Evolutionary conservation across 1,140 invertebrate genomes (phyloP), one percentile per base, ranked within the genome.

Genomic region (Leptopilina boulardi): DNA sequence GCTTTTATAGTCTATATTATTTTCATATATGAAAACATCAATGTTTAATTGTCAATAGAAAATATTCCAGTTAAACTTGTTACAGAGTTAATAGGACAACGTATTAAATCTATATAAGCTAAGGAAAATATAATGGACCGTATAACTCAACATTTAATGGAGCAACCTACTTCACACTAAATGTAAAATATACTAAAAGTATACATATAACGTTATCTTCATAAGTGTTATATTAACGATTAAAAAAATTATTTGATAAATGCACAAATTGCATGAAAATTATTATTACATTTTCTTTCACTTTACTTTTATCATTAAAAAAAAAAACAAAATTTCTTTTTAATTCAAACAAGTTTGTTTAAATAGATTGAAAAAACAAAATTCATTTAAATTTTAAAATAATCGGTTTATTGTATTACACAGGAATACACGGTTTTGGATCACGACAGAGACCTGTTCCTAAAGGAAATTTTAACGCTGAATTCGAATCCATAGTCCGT

Each of bases 81-180:
- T 66, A 3, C 23, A 23, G n/a, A n/a, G 5, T 38, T 66, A 66
- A 34, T 66, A 15, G 59, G 26, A 66, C 59, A 34, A n/a, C 59
- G 23, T 66, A 66, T 23, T 66, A 66, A 30, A 66, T 66, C 56
- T 66, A 66, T 26, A 15, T 21, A 66, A 1, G 23, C 54, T n/a
- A n/a, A n/a, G 56, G 23, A 26, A n/a, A 30, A 66, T 3, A 66
- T 66, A 26, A 66, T 66, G 13, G 23, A 51, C 15, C 47, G 13
- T 51, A 66, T 66, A 66, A 66, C 4, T 30, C 13, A 66, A 66
- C 59, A n/a, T 66, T n/a, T 66, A 30, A 66, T 66, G 23, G 23
- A 66, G 21, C 59, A n/a, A 34, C 26, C 59, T 66, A 66, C 26
- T 66, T 66, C 4, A 30, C 21, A 66, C 59, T 30, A 34, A 66